These are phyloP conservation scores for Nymphalis polychloros DNA, from an alignment of 2,888 invertebrate genomes.

Conservation along the genomic window DNA sequence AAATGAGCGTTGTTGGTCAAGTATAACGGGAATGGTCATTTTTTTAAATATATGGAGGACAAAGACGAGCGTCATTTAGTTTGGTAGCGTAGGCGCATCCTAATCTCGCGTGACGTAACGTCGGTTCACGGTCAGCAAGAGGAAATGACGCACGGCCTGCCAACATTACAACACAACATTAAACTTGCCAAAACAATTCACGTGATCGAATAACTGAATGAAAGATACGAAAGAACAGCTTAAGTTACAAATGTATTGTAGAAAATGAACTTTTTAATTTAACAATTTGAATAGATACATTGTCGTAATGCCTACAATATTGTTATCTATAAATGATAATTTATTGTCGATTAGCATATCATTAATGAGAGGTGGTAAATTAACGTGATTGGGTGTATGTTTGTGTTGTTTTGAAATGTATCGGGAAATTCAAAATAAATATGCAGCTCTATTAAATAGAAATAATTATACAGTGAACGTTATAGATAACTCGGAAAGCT, in stretches of 20 bases:
- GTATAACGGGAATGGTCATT: neutral
- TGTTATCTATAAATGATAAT: neutral
- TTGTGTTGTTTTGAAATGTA: neutral
- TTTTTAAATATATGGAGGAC: slow-evolving; percentile 23
- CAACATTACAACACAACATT: slow-evolving; percentile 61
- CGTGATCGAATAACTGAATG: slow-evolving; percentile 19
- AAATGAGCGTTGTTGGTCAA: neutral
- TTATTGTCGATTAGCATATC: slow-evolving; percentile 3
- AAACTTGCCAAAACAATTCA: slow-evolving; percentile 51
- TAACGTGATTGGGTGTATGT: neutral
- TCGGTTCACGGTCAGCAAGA: slow-evolving; percentile 76
- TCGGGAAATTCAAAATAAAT: neutral
- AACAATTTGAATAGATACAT: neutral
- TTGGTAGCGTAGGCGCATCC: slow-evolving; percentile 63
- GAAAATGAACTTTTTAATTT: no score
- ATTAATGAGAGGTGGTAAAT: slow-evolving; percentile 2
- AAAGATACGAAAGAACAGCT: slow-evolving; percentile 1
- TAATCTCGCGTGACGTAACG: slow-evolving; percentile 74
- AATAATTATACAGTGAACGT: slow-evolving; percentile 13
- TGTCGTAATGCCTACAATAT: neutral
- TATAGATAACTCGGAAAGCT: slow-evolving; percentile 34
- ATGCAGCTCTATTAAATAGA: neutral
- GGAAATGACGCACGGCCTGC: slow-evolving; percentile 78
- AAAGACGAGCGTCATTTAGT: slow-evolving; percentile 57
- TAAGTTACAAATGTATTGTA: no score